phyloP scores from a whole-genome alignment of 1,140 invertebrate genomes.

The Bactericera cockerelli region DNA sequence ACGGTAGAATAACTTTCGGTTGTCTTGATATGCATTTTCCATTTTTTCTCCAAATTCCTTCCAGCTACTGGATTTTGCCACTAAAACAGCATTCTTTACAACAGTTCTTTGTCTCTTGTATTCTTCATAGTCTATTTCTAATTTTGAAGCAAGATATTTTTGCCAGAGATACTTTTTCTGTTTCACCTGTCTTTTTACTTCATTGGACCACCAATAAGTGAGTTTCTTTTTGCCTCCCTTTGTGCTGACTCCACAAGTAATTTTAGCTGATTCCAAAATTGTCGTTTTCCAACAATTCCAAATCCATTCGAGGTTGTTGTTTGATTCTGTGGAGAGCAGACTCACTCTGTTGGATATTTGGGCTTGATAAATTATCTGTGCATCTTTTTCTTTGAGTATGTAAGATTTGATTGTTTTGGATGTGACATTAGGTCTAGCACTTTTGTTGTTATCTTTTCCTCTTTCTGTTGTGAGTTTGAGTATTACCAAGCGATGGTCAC shows the following conservation, averaged over 20 bases:
- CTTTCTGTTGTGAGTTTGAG: not conserved
- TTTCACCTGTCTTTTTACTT: conserved; percentile 2
- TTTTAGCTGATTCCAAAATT: not conserved
- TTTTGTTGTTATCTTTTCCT: not conserved
- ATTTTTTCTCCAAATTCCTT: conserved; percentile 7
- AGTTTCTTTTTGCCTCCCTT: not conserved
- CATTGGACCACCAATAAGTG: not conserved
- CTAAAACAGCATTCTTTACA: not conserved
- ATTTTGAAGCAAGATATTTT: not conserved
- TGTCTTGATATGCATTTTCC: not conserved
- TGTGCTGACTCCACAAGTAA: not conserved
- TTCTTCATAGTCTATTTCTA: not conserved
- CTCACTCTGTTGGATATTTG: not conserved
- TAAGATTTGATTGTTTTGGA: not conserved
- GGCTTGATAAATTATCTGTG: not conserved
- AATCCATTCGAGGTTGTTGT: not conserved
- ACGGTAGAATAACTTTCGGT: conserved; percentile 8
- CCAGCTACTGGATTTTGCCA: not conserved
- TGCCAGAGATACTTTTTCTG: not conserved
- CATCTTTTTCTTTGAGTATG: not conserved
- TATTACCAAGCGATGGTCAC: not conserved
- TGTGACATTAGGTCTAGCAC: not conserved
- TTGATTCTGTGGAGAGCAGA: not conserved
- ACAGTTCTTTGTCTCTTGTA: conserved; percentile 8
- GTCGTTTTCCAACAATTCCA: not conserved